Evolutionary conservation across 2,113 vertebrate genomes (phyloP), one percentile per base, ranked within the genome.

Genomic region (Salvator merianae): DNA sequence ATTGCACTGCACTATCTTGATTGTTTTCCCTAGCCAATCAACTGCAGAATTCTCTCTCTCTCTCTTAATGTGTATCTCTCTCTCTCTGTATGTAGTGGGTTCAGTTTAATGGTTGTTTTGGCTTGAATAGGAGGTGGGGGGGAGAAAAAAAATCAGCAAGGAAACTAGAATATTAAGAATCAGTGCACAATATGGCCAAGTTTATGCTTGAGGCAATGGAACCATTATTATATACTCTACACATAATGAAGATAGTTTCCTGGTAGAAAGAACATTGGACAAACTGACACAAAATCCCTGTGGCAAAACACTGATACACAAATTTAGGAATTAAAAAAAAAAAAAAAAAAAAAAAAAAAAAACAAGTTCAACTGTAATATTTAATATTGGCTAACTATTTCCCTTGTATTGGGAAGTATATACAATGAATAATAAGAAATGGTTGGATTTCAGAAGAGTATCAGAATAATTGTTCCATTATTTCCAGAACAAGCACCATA

Each of bases 61-160:
- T 55, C 53, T 55, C 14, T 55, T 12, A 16, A 3, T 55, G 3
- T 55, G 6, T 55, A 5, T 55, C 53, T 55, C 53, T 59, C 16
- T 22, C 14, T 78, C 81, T 70, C 28, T 13, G 14, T 80, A 20
- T 26, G 4, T 5, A 55, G 20, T 22, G 38, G 10, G 63, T 24
- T 89, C 26, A 87, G 16, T 30, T 83, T 3, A 68, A 43, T 69
- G 5, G 12, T 75, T 88, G 53, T 80, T 59, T 86, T 84, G 22
- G 24, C 28, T 88, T 90, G 63, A 86, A n/a, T 87, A 88, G 47
- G 55, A 59, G 20, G 55, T 47, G 43, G 43, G n/a, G n/a, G n/a
- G n/a, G n/a, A n/a, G 16, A 53, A 53, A 53, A 87, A 34, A 93
- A 13, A 86, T 40, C 1, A 76, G 53, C 89, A 86, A 28, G 38